Base-by-base conservation (phyloP, 30 jellyfish, hydroid and myxozoan species). In the Aurelia sp. region DNA sequence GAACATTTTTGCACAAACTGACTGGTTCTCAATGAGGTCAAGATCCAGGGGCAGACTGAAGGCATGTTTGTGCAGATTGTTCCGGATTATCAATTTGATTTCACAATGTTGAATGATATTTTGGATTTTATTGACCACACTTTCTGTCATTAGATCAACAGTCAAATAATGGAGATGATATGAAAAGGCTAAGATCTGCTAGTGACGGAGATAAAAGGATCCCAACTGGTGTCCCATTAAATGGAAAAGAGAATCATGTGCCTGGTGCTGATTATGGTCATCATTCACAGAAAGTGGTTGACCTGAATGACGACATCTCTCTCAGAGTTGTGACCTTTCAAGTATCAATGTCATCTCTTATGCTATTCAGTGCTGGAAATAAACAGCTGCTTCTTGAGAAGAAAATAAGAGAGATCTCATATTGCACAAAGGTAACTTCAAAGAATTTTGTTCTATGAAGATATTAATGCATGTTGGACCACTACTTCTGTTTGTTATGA, bases 341-440 rank as follows among this genome's bases (percentile, higher is more conserved):
- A 60, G 76, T 95, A 11, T 90, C 99, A 3, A 89, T 90, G 91
- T 79, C 96, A 15, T 86, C 97, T 9, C 72, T 95, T 21, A 84
- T 87, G 96, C 88, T 95, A 8, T 95, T 95, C 84, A 95, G 96
- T 86, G 88, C 92, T 58, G 96, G 96, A 20, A 73, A 91, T 66
- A 95, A 90, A 62, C 89, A 89, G 80, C 80, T 95, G 62, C 85
- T 89, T 11, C 50, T 95, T 17, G 97, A 95, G 76, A 95, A 85
- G 87, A 95, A 90, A 73, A 95, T 95, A 12, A 72, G 96, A 57
- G 97, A 85, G 15, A 95, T 95, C 61, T 95, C 99, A 6, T 95
- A 74, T 80, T 95, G 99, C 72, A 95, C 98, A 7, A 95, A 95
- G 97, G 99, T 95, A 67, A 44, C 59, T 15, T n/a, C 52, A 18